Evolutionary conservation across 2,888 invertebrate species (phyloP), one percentile per base, ranked within the genome.

Genomic region (Conus canariensis): DNA sequence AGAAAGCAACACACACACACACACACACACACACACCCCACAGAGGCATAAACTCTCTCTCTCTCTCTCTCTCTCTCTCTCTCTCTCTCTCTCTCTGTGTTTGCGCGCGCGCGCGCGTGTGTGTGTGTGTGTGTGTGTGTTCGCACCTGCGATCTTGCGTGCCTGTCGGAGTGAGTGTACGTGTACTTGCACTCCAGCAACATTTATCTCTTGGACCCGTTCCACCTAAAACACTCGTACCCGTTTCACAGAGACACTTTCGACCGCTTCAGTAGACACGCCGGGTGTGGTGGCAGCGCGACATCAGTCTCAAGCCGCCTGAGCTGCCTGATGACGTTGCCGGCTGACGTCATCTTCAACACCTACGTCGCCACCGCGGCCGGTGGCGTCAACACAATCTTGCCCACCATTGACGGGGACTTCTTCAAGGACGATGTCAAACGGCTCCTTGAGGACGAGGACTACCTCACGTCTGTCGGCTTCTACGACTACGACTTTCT

Each of bases 391-490:
- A 22, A 22, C 64, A 45, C 86, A 16, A 67, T 86, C 67, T 30
- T 82, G 7, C 88, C 88, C 22, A 60, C n/a, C 16, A 9, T 82
- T 5, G 88, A 88, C 85, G 89, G 90, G 58, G 87, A 91, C 82
- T 74, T 91, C 14, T 88, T 91, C 77, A 89, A 90, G 56, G 83
- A 88, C 80, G 14, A 9, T 9, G 25, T 87, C 7, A 25, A 25
- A 70, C 67, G 85, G 8, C 87, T 91, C 0, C 60, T 90, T n/a
- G 85, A 67, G n/a, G 88, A 91, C 88, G 74, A 86, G 16, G 19
- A 22, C 19, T 90, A 91, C 59, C 88, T 91, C 22, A 25, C 67
- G 10, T 91, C 91, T 19, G 70, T 91, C n/a, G 90, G 90, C 8
- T 91, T 91, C 80, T 87, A 82, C 82, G 77, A 91, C 16, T 30